phyloP scores from a whole-genome alignment of 2,797 vertebrate species.

The Chromobotia macracanthus region DNA sequence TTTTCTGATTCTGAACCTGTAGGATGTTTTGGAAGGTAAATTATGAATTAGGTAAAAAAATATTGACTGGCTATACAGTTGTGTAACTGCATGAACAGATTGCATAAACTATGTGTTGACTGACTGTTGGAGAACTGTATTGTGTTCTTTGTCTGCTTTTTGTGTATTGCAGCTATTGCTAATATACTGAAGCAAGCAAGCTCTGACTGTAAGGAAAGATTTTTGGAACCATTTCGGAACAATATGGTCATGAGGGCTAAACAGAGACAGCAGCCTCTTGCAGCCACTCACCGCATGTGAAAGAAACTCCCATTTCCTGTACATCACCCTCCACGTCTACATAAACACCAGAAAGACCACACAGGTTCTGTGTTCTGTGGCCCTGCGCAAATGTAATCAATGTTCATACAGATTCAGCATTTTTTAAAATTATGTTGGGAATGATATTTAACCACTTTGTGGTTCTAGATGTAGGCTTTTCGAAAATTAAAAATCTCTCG shows the following conservation, averaged over 20 bases:
- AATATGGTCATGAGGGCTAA: conserved; percentile 8
- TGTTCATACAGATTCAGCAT: not conserved
- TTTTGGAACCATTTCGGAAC: conserved; percentile 11
- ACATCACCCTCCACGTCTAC: not conserved
- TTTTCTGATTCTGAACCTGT: not conserved
- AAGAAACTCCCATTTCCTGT: not conserved
- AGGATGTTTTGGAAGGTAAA: not conserved
- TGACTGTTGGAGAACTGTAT: not conserved
- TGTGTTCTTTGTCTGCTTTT: not conserved
- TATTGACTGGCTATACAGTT: not conserved
- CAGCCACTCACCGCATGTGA: not conserved
- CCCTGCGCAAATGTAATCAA: conserved; percentile 1
- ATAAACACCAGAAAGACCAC: conserved; percentile 1
- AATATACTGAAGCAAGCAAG: conserved; percentile 6
- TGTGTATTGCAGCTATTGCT: conserved; percentile 2
- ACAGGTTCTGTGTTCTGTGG: not conserved
- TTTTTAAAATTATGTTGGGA: not conserved
- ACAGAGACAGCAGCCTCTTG: not conserved
- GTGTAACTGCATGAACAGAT: not conserved
- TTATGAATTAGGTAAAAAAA: not conserved
- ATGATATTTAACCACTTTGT: no score
- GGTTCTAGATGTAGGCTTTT: not conserved
- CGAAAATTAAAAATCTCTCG: not conserved
- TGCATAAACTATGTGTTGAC: no score
- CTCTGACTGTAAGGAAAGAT: conserved; percentile 18